Percentiles rank a stretch among this genome's conserved stretches.
phyloP scores from a whole-genome alignment of 2,888 invertebrate genomes.

The Formica aserva region DNA sequence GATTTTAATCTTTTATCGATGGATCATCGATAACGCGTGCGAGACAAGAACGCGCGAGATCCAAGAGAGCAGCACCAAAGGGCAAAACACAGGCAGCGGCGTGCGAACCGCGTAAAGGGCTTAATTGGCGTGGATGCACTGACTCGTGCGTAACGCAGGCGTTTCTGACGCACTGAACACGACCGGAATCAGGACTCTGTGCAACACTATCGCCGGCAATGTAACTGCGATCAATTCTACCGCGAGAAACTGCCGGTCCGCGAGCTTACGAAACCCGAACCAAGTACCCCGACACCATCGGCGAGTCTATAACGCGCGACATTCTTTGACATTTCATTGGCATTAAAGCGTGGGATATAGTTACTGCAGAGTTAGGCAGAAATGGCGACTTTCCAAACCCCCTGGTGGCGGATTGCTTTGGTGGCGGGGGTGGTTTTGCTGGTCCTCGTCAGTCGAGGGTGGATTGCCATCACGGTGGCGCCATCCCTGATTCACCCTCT shows the following conservation, averaged over 20 bases:
- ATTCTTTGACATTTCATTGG: constrained; percentile 82
- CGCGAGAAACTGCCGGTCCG: constrained; percentile 64
- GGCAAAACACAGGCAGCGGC: constrained; percentile 24
- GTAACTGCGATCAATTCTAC: constrained; percentile 51
- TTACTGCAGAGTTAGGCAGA: constrained; percentile 81
- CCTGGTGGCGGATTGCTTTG: constrained; percentile 73
- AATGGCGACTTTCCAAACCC: constrained; percentile 83
- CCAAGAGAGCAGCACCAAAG: constrained; percentile 4
- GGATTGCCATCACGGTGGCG: constrained; percentile 71
- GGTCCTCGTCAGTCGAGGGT: constrained; percentile 68
- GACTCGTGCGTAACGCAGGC: constrained; percentile 31
- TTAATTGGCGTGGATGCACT: constrained; percentile 55
- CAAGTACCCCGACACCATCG: constrained; percentile 70
- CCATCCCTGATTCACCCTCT: constrained; percentile 71
- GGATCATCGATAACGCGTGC: constrained; percentile 14
- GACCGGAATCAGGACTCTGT: constrained; percentile 57
- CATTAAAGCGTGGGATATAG: constrained; percentile 77
- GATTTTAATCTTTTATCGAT: not conserved
- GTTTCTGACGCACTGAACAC: constrained; percentile 33
- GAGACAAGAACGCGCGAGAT: constrained; percentile 13
- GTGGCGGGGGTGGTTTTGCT: constrained; percentile 74
- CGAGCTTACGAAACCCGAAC: constrained; percentile 63
- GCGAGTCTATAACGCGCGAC: constrained; percentile 76
- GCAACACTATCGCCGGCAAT: constrained; percentile 45
- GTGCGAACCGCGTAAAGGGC: constrained; percentile 5